A percentile compares a stretch with the other conserved stretches of the same genome.
Conservation (phyloP, 2,888 invertebrate species). For the Lacanobia wlatinum region DNA sequence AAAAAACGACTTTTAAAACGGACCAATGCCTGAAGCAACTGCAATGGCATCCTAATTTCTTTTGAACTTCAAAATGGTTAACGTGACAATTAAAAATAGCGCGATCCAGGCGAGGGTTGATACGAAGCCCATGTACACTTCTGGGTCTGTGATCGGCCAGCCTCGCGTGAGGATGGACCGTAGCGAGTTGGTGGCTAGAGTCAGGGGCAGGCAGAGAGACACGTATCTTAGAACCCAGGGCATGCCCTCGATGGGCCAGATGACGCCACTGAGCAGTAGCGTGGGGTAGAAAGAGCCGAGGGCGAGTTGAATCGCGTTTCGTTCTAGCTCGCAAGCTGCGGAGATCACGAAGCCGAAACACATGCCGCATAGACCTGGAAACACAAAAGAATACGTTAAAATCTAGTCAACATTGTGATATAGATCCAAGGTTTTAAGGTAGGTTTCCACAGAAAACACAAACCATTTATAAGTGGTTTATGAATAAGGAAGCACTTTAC, state of each 20-base stretch:
- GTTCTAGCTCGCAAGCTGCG: constrained; percentile 97
- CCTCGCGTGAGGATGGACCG: constrained; percentile 97
- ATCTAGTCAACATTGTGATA: background rate
- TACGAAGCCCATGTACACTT: constrained; percentile 97
- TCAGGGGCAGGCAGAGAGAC: constrained; percentile 95
- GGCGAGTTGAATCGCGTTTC: constrained; percentile 98
- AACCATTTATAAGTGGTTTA: background rate
- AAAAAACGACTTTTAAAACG: constrained; percentile 37
- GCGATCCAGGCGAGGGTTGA: constrained; percentile 96
- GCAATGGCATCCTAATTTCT: constrained; percentile 91
- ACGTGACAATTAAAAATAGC: constrained; percentile 94
- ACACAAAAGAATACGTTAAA: background rate
- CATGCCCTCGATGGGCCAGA: constrained; percentile 99
- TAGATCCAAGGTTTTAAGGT: background rate
- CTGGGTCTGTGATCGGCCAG: constrained; percentile 95
- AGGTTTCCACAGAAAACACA: background rate
- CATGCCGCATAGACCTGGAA: constrained; percentile 96
- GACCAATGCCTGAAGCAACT: constrained; percentile 59
- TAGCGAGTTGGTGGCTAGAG: constrained; percentile 97
- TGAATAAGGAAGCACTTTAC: constrained; percentile 5
- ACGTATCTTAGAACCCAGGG: constrained; percentile 95
- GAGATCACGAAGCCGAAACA: constrained; percentile 98
- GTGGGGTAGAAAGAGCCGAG: constrained; percentile 99
- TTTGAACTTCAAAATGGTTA: constrained; percentile 95
- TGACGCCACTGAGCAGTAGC: constrained; percentile 97